Percentiles rank a stretch among this genome's conserved stretches.
These are phyloP conservation scores for Drosophila anomelani DNA, from an alignment of 2,888 invertebrate genomes.

Conservation along the genomic window DNA sequence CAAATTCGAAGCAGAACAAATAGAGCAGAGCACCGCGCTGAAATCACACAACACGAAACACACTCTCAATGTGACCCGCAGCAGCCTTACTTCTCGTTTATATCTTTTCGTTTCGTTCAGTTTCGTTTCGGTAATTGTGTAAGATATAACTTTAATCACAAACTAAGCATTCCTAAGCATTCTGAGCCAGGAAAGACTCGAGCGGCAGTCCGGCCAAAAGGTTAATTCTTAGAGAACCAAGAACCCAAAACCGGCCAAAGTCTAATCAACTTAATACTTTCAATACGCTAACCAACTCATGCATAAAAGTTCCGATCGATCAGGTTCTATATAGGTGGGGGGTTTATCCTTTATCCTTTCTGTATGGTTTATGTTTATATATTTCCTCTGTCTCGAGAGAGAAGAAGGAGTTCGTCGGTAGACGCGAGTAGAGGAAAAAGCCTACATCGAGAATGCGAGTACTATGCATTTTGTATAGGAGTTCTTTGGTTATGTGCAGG, in stretches of 20 bases:
- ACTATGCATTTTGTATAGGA: constrained; percentile 92
- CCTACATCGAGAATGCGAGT: constrained; percentile 84
- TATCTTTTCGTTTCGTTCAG: not conserved
- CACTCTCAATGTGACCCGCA: constrained; percentile 28
- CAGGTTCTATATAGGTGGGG: constrained; percentile 23
- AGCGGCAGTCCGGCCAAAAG: constrained; percentile 58
- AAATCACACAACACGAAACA: constrained; percentile 41
- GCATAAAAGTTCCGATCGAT: constrained; percentile 72
- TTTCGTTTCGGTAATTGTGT: constrained; percentile 31
- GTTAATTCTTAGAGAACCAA: constrained; percentile 77
- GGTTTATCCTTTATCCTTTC: constrained; percentile 1
- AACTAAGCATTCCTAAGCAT: constrained; percentile 45
- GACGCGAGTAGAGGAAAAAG: constrained; percentile 67
- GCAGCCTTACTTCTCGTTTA: constrained; percentile 20
- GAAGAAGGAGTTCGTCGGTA: constrained; percentile 37
- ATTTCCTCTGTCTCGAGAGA: constrained; percentile 2
- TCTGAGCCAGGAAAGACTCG: constrained; percentile 58
- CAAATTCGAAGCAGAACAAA: constrained; percentile 28
- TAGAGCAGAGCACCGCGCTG: constrained; percentile 52
- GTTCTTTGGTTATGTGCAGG: constrained; percentile 98
- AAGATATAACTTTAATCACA: constrained; percentile 41
- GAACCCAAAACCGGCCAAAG: constrained; percentile 41
- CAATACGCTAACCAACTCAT: constrained; percentile 75
- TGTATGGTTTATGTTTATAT: constrained; percentile 59
- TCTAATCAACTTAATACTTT: constrained; percentile 18